phyloP scores from a whole-genome alignment of 2,888 invertebrate genomes.

The Perizoma affinitatum region DNA sequence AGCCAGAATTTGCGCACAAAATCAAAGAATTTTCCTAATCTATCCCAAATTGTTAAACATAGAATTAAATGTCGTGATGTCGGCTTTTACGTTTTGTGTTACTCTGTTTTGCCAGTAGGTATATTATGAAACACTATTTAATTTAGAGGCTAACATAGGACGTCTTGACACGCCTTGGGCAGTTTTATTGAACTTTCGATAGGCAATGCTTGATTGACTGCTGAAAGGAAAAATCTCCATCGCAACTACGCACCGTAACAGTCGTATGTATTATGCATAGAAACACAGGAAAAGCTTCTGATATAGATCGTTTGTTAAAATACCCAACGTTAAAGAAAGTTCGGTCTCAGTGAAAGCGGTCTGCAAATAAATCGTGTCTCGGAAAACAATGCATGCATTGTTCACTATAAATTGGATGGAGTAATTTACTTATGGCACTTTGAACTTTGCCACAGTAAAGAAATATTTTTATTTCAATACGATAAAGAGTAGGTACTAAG shows the following conservation, averaged over 20 bases:
- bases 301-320: conserved; percentile 67
- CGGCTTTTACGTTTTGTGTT: too few species aligned
- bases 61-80: too few species aligned
- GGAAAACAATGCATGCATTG: conserved; percentile 79
- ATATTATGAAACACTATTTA: too few species aligned
- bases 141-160: too few species aligned
- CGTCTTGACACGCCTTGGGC: too few species aligned
- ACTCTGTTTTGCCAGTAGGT: too few species aligned
- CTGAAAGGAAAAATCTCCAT: conserved; percentile 6
- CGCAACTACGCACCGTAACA: conserved; percentile 12
- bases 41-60: too few species aligned
- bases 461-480: conserved; percentile 40
- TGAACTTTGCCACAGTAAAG: conserved; percentile 53
- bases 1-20: too few species aligned
- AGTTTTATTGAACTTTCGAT: background rate
- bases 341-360: conserved; percentile 68
- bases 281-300: conserved; percentile 43
- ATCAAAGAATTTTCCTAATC: too few species aligned
- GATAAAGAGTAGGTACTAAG: conserved; percentile 21
- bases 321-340: conserved; percentile 69
- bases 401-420: conserved; percentile 70
- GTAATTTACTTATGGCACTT: conserved; percentile 58
- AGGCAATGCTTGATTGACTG: conserved; percentile 16
- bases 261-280: conserved; percentile 19
- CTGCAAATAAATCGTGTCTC: conserved; percentile 69